Conservation (phyloP, 2,888 invertebrate species). For the Pandemis corylana region DNA sequence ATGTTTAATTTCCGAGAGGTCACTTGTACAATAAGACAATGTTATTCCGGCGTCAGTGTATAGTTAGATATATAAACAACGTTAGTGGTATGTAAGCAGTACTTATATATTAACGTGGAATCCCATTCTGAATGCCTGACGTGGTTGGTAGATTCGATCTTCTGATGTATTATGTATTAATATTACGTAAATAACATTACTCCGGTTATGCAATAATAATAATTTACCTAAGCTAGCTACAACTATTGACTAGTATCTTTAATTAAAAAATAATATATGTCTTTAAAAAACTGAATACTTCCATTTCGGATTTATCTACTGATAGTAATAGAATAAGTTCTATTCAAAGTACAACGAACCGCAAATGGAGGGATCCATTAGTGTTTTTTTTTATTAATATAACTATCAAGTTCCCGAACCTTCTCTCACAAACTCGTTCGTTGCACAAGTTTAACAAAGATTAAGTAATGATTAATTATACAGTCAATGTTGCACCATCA, state of each 20-base stretch:
- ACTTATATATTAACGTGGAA: constrained; percentile 11
- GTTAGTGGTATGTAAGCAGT: constrained; percentile 19
- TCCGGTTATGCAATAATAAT: too few relatives aligned
- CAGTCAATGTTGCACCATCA: constrained; percentile 41
- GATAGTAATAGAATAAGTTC: too few relatives aligned
- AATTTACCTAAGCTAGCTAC: too few relatives aligned
- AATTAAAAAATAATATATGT: too few relatives aligned
- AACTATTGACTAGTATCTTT: too few relatives aligned
- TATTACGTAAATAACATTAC: background rate
- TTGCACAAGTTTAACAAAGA: constrained; percentile 31
- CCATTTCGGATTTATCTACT: too few relatives aligned
- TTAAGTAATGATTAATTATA: constrained; percentile 8
- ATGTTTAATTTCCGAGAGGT: constrained; percentile 54
- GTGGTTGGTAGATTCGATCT: background rate
- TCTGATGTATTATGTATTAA: background rate
- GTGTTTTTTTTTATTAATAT: constrained; percentile 16
- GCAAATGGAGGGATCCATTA: constrained; percentile 13
- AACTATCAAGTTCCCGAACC: constrained; percentile 8
- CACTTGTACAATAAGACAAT: constrained; percentile 62
- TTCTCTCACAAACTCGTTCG: constrained; percentile 15
- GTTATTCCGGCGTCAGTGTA: constrained; percentile 55
- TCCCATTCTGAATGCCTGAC: background rate
- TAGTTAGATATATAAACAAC: constrained; percentile 37
- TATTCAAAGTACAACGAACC: constrained; percentile 27
- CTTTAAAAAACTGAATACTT: too few relatives aligned